Conservation (phyloP, 2,888 invertebrate genomes). For the Loripinus fragilis region DNA sequence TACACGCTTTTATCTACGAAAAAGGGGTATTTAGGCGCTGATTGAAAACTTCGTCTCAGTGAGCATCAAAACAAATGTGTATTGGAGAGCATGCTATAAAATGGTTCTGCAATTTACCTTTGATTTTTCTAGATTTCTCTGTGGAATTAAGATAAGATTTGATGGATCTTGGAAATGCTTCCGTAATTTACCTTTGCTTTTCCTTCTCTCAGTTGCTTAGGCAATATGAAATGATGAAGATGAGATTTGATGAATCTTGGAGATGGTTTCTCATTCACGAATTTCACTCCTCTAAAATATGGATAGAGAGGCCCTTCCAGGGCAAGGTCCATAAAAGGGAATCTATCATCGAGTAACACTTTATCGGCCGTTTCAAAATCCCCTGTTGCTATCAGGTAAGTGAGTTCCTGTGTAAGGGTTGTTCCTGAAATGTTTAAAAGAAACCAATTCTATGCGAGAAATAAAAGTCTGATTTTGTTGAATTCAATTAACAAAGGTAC, state of each 20-base stretch:
- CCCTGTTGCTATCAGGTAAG: not conserved
- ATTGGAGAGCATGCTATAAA: too few relatives aligned
- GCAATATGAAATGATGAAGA: not conserved
- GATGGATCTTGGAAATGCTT: too few relatives aligned
- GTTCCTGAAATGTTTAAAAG: not conserved
- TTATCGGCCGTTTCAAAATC: not conserved
- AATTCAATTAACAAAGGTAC: too few relatives aligned
- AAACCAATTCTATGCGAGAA: too few relatives aligned
- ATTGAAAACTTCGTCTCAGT: too few relatives aligned
- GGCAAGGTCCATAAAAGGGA: not conserved
- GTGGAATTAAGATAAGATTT: too few relatives aligned
- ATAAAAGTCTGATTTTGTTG: too few relatives aligned
- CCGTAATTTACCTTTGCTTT: not conserved
- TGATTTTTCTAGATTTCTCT: too few relatives aligned
- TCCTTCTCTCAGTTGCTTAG: not conserved
- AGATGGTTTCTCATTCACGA: not conserved
- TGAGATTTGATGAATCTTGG: conserved; percentile 15
- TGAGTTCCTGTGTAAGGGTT: not conserved
- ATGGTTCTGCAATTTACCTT: too few relatives aligned
- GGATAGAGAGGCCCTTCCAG: conserved; percentile 1
- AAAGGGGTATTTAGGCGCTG: too few relatives aligned
- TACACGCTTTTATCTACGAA: too few relatives aligned
- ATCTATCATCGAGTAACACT: not conserved
- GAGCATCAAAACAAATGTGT: too few relatives aligned
- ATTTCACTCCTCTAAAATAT: not conserved